Percentiles rank a stretch among this genome's conserved stretches.
Evolutionary conservation across 1,140 invertebrate genomes (phyloP).

Genomic region (Cyclina sinensis): DNA sequence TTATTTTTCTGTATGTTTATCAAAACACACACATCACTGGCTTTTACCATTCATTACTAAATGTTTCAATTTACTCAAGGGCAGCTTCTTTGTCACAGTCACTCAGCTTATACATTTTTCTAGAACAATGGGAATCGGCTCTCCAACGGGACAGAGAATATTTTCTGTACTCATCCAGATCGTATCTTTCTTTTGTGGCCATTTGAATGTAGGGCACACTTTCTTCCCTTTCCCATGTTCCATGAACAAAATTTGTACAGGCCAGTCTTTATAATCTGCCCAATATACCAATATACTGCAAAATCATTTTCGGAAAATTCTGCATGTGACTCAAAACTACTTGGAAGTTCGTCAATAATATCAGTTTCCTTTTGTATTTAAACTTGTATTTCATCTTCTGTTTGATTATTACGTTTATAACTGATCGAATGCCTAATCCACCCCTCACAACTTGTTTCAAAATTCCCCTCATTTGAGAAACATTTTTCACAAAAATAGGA

Average conservation of each 20-base stretch:
- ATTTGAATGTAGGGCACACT: background rate
- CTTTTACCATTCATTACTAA: too few species aligned
- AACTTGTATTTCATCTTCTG: background rate
- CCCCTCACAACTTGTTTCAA: constrained; percentile 14
- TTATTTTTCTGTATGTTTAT: too few species aligned
- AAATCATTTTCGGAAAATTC: background rate
- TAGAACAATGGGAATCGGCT: background rate
- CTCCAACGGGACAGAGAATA: background rate
- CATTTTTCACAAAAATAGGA: constrained; percentile 34
- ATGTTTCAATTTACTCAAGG: background rate
- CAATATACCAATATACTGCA: constrained; percentile 12
- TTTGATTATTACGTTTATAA: background rate
- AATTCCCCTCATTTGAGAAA: constrained; percentile 2
- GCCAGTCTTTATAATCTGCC: background rate
- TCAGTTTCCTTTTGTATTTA: background rate
- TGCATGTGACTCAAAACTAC: background rate
- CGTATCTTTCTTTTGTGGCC: constrained; percentile 6
- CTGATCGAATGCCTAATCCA: background rate
- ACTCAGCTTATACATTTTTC: background rate
- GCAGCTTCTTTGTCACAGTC: background rate
- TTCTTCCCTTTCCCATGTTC: background rate
- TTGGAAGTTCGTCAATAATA: too few species aligned
- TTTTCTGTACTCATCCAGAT: background rate
- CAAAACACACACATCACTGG: too few species aligned
- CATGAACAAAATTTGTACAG: background rate